Base-by-base conservation (phyloP, 2,797 vertebrate genomes). In the Paguma larvata region DNA sequence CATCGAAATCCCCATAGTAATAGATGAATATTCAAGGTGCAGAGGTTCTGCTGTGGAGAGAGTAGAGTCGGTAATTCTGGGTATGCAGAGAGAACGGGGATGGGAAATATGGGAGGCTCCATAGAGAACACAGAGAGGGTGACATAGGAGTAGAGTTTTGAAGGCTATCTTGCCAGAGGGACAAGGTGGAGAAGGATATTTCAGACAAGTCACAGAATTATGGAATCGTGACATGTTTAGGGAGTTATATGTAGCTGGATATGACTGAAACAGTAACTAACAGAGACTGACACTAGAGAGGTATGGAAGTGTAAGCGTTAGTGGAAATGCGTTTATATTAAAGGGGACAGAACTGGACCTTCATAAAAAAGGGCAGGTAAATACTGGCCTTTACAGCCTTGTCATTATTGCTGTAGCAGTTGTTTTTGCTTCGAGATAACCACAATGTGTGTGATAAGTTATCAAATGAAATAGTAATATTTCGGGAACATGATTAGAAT, bases 401-500 rank as follows among this genome's bases (percentile, higher is more conserved):
- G 10, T 87, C 93, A 51, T 88, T 68, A 67, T 85, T 85, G 30
- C 67, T 82, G 16, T 79, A 82, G 44, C 48, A 88, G 0, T 86
- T 97, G 83, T 86, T 96, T 96, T 93, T 96, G 73, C 46, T 78
- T 82, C 90, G 87, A 83, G 79, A 18, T 85, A 63, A 63, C 13
- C n/a, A 46, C 11, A 89, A 32, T 95, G 25, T 65, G 0, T 80
- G 32, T 96, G 65, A 38, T 82, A 79, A 46, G 14, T 82, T 96
- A 84, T 91, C 41, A 94, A 77, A 83, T 91, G 46, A 23, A 92
- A 46, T 23, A 65, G 23, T 91, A 67, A 84, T 85, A 93, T 79
- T 95, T 86, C 44, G 70, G 12, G 78, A 97, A 72, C 27, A 41
- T 62, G 32, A 59, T 9, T 51, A 51, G 73, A 73, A 51, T 85